These are phyloP conservation scores for Eristalinus sepulchralis DNA, from an alignment of 2,888 invertebrate genomes.

Conservation along the genomic window DNA sequence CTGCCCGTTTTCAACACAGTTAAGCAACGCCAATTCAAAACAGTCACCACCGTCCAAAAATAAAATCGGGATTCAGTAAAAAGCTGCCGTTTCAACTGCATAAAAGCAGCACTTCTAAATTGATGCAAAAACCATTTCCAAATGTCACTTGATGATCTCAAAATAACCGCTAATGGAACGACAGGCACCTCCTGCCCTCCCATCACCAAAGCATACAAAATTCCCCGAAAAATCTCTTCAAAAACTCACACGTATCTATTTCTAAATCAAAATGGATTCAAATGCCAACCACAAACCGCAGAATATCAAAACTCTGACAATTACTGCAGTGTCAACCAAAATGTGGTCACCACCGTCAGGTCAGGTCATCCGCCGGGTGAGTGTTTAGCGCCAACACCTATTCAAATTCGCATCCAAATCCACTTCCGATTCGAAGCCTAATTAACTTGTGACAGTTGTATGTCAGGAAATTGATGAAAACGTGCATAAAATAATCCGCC, in stretches of 20 bases:
- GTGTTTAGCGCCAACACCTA: conserved; percentile 46
- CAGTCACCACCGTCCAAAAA: too few species aligned
- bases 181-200: not conserved
- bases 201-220: too few species aligned
- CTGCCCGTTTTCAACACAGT: too few species aligned
- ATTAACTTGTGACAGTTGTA: conserved; percentile 67
- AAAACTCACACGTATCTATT: not conserved
- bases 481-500: conserved; percentile 60
- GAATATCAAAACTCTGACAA: conserved; percentile 56
- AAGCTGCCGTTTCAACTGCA: too few species aligned
- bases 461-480: conserved; percentile 66
- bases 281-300: conserved; percentile 56
- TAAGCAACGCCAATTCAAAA: too few species aligned
- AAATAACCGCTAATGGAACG: not conserved
- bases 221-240: not conserved
- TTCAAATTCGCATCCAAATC: conserved; percentile 63
- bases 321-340: conserved; percentile 28
- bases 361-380: conserved; percentile 6
- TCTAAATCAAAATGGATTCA: conserved; percentile 22
- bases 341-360: conserved; percentile 34
- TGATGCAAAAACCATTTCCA: not conserved
- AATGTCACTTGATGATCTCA: not conserved
- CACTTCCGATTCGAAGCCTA: conserved; percentile 65
- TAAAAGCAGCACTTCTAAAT: not conserved
- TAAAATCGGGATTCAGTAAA: too few species aligned